Conservation (phyloP, 2,797 vertebrate genomes). For the Rhynchonycteris naso region DNA sequence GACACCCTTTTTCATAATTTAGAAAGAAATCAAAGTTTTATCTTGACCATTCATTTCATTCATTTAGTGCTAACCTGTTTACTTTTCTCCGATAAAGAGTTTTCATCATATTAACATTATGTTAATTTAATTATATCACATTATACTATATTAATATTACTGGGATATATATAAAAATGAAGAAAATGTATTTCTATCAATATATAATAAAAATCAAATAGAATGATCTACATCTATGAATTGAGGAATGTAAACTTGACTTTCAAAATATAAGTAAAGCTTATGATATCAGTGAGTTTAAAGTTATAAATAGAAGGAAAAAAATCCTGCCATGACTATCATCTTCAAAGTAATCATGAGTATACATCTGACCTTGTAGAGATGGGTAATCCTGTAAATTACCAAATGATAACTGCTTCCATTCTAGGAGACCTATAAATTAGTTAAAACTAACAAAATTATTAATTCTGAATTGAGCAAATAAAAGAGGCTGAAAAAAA, state of each 20-base stretch:
- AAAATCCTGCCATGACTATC: not conserved
- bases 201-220: not conserved
- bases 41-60: not conserved
- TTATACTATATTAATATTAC: not conserved
- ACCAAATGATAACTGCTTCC: not conserved
- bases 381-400: not conserved
- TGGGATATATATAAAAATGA: not conserved
- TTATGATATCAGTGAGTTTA: not conserved
- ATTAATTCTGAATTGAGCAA: not conserved
- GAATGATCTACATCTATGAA: not conserved
- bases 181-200: not conserved
- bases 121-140: not conserved
- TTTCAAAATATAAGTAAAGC: not conserved
- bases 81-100: not conserved
- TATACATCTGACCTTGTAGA: not conserved
- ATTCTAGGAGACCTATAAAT: not conserved
- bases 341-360: not conserved
- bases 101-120: not conserved
- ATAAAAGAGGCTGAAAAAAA: not conserved
- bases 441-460: slow-evolving; percentile 19
- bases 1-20: not conserved
- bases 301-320: not conserved
- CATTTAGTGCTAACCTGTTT: not conserved
- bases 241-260: not conserved
- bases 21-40: not conserved